These are phyloP conservation scores for Crotalus tigris DNA, from an alignment of 2,113 vertebrate species.

Conservation along the genomic window DNA sequence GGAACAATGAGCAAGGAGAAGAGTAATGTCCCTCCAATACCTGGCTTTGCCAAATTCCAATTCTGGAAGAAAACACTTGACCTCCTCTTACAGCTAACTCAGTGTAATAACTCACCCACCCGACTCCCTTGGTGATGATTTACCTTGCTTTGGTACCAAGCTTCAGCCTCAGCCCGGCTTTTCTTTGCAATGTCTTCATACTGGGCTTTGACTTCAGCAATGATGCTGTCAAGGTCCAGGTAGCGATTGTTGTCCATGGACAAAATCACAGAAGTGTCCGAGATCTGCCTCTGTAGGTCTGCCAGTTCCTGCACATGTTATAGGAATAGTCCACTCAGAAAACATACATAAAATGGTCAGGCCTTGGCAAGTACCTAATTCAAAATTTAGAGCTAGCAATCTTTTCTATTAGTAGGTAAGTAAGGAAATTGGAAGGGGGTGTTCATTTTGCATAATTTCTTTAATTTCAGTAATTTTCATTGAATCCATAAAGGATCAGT, in stretches of 20 bases:
- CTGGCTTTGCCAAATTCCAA: background rate
- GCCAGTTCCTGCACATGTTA: constrained; percentile 77
- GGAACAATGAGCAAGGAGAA: background rate
- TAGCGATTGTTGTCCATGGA: constrained; percentile 92
- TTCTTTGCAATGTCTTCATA: constrained; percentile 89
- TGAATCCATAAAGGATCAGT: no score
- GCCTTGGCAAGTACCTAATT: background rate
- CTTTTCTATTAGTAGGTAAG: background rate
- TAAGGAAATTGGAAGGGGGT: background rate
- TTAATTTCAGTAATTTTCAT: background rate
- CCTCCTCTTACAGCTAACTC: background rate
- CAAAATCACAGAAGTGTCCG: constrained; percentile 85
- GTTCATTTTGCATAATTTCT: background rate
- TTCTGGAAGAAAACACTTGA: background rate
- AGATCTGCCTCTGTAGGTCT: constrained; percentile 87
- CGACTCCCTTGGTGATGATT: background rate
- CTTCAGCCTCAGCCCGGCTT: constrained; percentile 83
- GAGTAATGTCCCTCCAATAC: background rate
- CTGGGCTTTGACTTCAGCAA: constrained; percentile 86
- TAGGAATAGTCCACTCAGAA: background rate
- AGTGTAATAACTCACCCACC: background rate
- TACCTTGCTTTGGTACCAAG: constrained; percentile 93
- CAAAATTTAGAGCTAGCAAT: background rate
- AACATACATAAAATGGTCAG: background rate
- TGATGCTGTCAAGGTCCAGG: constrained; percentile 89